These are phyloP conservation scores for Amazona vittata DNA, from an alignment of 2,113 vertebrate species.

Conservation along the genomic window DNA sequence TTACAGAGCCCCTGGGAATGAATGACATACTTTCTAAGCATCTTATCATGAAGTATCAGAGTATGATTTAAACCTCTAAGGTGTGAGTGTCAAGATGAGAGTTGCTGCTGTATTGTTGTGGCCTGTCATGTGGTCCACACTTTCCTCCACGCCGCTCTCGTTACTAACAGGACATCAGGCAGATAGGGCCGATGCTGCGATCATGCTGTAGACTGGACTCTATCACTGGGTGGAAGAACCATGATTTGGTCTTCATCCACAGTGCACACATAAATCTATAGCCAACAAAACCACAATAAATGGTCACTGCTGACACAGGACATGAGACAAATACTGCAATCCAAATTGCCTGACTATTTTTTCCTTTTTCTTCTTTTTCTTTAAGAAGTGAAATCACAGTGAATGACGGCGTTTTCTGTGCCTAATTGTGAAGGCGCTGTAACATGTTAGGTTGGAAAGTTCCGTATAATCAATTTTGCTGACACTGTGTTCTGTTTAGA, in stretches of 20 bases:
- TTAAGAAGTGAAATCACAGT: not conserved
- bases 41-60: accelerated
- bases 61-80: not conserved
- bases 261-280: accelerated
- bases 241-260: not conserved
- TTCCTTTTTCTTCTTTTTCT: not conserved
- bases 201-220: not conserved
- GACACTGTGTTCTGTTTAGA: slow-evolving; percentile 49
- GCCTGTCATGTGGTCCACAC: not conserved
- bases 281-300: not conserved
- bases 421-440: slow-evolving; percentile 16
- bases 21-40: not conserved
- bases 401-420: slow-evolving; percentile 10
- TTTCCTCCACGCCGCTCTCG: not conserved
- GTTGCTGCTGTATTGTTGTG: not conserved
- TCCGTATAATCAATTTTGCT: slow-evolving; percentile 41
- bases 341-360: not conserved
- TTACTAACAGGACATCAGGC: not conserved
- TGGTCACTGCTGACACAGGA: not conserved
- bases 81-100: not conserved
- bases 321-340: not conserved
- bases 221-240: not conserved
- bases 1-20: not conserved
- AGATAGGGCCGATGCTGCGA: not conserved
- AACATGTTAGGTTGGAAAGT: slow-evolving; percentile 39